Percentiles rank a stretch among this genome's conserved stretches.
phyloP scores from a whole-genome alignment of 2,113 vertebrate genomes.

The Canis aureus region DNA sequence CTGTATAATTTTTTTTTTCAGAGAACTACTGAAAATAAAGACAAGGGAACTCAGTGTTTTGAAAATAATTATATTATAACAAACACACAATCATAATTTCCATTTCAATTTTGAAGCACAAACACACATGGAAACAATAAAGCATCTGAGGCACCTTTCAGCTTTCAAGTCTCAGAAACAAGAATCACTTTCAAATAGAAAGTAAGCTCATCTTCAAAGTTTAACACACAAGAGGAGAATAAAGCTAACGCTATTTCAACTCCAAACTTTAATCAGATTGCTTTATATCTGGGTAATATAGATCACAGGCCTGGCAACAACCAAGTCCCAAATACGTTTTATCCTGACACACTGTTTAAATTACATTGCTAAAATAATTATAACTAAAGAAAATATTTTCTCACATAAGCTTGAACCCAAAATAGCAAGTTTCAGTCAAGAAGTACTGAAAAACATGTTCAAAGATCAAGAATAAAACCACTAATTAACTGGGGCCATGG shows the following conservation, averaged over 20 bases:
- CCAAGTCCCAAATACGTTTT: constrained; percentile 64
- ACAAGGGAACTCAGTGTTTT: constrained; percentile 45
- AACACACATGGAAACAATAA: constrained; percentile 73
- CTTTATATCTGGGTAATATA: constrained; percentile 32
- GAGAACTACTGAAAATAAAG: constrained; percentile 72
- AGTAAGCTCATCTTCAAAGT: constrained; percentile 76
- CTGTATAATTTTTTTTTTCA: constrained; percentile 55
- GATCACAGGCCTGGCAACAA: constrained; percentile 58
- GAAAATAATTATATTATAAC: constrained; percentile 64
- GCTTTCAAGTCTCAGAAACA: constrained; percentile 68
- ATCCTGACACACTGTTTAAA: constrained; percentile 69
- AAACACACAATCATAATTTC: constrained; percentile 66
- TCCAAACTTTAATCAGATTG: constrained; percentile 65
- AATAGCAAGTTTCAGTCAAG: constrained; percentile 47
- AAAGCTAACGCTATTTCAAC: constrained; percentile 3
- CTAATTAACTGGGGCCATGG: constrained; percentile 42
- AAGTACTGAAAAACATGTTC: constrained; percentile 50
- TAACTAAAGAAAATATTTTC: constrained; percentile 59
- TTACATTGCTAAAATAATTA: constrained; percentile 69
- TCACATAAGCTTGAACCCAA: constrained; percentile 33
- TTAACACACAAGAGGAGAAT: constrained; percentile 62
- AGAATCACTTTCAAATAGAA: constrained; percentile 66
- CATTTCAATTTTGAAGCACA: constrained; percentile 63
- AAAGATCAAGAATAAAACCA: constrained; percentile 47
- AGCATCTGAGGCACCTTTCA: constrained; percentile 62